Conservation (phyloP, 1,140 invertebrate genomes). For the Drosophila lacteicornis region DNA sequence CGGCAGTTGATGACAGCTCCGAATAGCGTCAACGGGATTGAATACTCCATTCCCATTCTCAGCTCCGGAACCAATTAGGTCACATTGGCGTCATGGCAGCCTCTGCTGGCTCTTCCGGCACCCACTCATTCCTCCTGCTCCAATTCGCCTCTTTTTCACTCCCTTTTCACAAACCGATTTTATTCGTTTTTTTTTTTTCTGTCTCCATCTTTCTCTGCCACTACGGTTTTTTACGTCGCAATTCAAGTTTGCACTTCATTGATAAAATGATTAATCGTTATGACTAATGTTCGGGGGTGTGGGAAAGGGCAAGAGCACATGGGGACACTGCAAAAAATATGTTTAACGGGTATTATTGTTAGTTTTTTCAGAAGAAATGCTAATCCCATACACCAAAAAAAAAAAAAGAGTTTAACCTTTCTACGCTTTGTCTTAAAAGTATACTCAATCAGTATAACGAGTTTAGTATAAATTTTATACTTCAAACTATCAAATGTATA, state of each 20-base stretch:
- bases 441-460: too few relatives aligned
- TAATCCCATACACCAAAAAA: too few relatives aligned
- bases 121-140: conserved; percentile 15
- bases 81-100: conserved; percentile 58
- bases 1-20: conserved; percentile 56
- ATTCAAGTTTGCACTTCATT: conserved; percentile 71
- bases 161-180: neutral
- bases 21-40: conserved; percentile 27
- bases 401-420: too few relatives aligned
- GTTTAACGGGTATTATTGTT: neutral
- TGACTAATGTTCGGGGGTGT: conserved; percentile 49
- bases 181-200: neutral
- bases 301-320: neutral
- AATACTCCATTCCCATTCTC: conserved; percentile 31
- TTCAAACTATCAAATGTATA: too few relatives aligned
- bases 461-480: too few relatives aligned
- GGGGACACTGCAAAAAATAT: neutral
- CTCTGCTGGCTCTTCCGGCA: conserved; percentile 10
- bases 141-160: conserved; percentile 18
- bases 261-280: conserved; percentile 81
- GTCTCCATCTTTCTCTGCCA: neutral
- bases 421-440: too few relatives aligned
- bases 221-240: conserved; percentile 34
- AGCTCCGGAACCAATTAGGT: conserved; percentile 69
- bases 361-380: neutral